Evolutionary conservation across 2,888 invertebrate genomes (phyloP).

Genomic region (Plagiodera versicolora): DNA sequence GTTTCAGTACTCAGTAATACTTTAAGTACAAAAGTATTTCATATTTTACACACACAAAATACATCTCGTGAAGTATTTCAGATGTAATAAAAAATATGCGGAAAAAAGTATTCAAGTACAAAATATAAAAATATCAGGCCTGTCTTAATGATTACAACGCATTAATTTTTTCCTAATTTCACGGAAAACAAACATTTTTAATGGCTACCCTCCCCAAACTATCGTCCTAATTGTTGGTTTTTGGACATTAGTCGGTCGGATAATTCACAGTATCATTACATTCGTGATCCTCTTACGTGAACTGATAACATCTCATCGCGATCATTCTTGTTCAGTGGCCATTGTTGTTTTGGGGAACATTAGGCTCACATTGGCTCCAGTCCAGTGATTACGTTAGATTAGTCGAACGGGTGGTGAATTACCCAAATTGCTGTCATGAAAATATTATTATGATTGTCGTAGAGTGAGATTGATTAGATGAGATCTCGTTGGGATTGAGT

Average conservation of each 20-base stretch:
- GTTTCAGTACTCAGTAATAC: no score
- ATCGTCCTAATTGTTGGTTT: constrained; percentile 45
- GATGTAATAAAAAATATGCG: no score
- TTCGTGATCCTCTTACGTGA: constrained; percentile 48
- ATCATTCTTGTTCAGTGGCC: constrained; percentile 39
- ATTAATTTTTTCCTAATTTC: no score
- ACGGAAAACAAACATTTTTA: constrained; percentile 25
- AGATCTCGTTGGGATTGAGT: background rate
- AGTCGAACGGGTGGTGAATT: constrained; percentile 24
- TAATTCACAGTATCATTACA: constrained; percentile 51
- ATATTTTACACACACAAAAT: no score
- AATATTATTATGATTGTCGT: constrained; percentile 19
- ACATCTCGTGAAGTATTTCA: no score
- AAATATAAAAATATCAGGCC: no score
- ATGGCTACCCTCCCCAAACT: constrained; percentile 23
- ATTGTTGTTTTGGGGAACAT: constrained; percentile 45
- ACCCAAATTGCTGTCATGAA: constrained; percentile 24
- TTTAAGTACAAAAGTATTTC: no score
- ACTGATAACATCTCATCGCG: constrained; percentile 48
- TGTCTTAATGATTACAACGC: no score
- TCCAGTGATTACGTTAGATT: constrained; percentile 29
- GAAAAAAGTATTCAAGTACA: no score
- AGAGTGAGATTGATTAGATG: background rate
- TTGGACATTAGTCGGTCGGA: constrained; percentile 43
- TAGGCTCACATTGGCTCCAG: constrained; percentile 40